phyloP scores from a whole-genome alignment of 2,113 vertebrate genomes.

The Smithornis capensis region DNA sequence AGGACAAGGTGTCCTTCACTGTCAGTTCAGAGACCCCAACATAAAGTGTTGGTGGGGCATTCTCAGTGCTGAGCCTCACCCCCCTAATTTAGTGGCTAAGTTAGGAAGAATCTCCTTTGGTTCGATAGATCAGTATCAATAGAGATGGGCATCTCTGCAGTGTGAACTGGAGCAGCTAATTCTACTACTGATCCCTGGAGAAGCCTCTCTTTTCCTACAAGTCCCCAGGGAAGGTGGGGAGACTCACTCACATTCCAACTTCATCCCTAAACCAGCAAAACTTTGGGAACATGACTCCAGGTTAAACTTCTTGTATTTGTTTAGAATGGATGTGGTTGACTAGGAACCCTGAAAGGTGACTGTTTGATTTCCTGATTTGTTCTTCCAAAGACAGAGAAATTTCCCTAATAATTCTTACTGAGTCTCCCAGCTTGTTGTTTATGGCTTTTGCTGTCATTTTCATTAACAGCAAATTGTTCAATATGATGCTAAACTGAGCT shows the following conservation, averaged over 20 bases:
- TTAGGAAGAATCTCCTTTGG: not conserved
- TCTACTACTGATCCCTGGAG: not conserved
- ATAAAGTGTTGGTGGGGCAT: not conserved
- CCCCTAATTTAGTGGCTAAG: not conserved
- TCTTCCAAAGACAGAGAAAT: slow-evolving; percentile 37
- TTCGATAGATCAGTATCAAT: not conserved
- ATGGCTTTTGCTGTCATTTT: slow-evolving; percentile 68
- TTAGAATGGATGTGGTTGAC: not conserved
- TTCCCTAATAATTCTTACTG: slow-evolving; percentile 29
- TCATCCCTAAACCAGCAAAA: not conserved
- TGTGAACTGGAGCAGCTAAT: not conserved
- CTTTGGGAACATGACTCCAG: not conserved
- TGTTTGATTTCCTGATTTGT: slow-evolving; percentile 11
- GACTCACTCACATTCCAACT: not conserved
- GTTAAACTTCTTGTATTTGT: not conserved
- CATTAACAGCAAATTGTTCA: slow-evolving; percentile 74
- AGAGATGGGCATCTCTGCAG: not conserved
- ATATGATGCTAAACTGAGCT: slow-evolving; percentile 71
- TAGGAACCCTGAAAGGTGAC: not conserved
- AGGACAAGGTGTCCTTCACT: not conserved
- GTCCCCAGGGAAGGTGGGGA: not conserved
- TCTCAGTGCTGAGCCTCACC: not conserved
- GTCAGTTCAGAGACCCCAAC: not conserved
- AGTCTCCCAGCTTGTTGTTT: slow-evolving; percentile 62
- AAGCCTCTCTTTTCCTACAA: fast-evolving